These are phyloP conservation scores for Thecocarcelia acutangulata DNA, from an alignment of 2,888 invertebrate species.

Conservation along the genomic window DNA sequence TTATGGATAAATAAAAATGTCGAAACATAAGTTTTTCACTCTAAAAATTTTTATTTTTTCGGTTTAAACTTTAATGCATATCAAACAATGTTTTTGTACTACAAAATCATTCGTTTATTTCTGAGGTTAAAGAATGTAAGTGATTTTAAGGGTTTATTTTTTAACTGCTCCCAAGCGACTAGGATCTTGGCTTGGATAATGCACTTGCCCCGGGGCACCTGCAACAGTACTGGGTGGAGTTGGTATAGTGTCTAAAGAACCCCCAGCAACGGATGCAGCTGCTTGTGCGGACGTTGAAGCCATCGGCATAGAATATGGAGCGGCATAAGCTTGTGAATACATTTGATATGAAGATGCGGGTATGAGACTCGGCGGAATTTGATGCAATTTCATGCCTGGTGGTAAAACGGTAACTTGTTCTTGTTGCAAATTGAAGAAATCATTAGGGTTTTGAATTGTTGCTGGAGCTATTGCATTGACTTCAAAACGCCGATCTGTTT, in stretches of 20 bases:
- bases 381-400: slow-evolving; percentile 81
- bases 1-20: slow-evolving; percentile 19
- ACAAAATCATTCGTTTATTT: slow-evolving; percentile 23
- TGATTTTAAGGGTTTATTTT: slow-evolving; percentile 72
- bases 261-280: slow-evolving; percentile 54
- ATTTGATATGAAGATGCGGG: slow-evolving; percentile 80
- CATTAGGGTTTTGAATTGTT: slow-evolving; percentile 83
- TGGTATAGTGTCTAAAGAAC: slow-evolving; percentile 76
- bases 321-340: slow-evolving; percentile 80
- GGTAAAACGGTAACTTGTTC: slow-evolving; percentile 80
- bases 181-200: slow-evolving; percentile 99
- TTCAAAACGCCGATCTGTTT: slow-evolving; percentile 84
- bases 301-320: slow-evolving; percentile 79
- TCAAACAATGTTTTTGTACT: slow-evolving; percentile 26
- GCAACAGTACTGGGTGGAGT: slow-evolving; percentile 82
- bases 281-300: slow-evolving; percentile 79
- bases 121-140: slow-evolving; percentile 24
- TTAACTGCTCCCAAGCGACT: slow-evolving; percentile 89
- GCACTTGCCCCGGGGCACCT: slow-evolving; percentile 84
- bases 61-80: not conserved
- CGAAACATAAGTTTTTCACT: not conserved
- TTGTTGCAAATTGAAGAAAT: slow-evolving; percentile 84
- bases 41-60: slow-evolving; percentile 10
- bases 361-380: slow-evolving; percentile 80
- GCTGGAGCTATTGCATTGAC: slow-evolving; percentile 91